Base-by-base conservation (phyloP, 2,888 invertebrate species). In the Morpho achilles region DNA sequence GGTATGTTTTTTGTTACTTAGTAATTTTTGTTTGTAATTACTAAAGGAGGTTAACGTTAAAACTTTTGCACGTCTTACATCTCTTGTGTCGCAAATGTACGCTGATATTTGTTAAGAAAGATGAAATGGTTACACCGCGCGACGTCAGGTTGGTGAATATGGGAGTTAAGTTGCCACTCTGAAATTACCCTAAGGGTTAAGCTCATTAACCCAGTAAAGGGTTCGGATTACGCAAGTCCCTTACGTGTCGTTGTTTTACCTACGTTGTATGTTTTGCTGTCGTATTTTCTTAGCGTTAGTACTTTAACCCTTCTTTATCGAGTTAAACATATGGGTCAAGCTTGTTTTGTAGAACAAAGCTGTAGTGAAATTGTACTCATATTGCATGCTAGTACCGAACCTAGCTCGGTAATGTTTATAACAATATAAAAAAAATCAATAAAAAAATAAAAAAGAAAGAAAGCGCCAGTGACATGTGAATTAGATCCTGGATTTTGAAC, bases 121-220 rank as follows among this genome's bases (percentile, higher is more conserved):
- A 40, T 10, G 16, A 16, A 50, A 50, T n/a, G 10, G 40, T 50
- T 8, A 40, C 40, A 50, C 7, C 9, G n/a, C 32, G 10, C n/a
- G 10, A 22, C 22, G 41, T 50, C 23, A 43, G 16, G 8, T 42
- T 51, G 42, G 42, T 52, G 48, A 42, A 54, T 42, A 54, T 42
- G 23, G 32, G 48, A 48, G 48, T 54, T 54, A 54, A 43, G 54
- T 49, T 42, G 8, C 43, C 32, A 32, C 41, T 53, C 46, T 53
- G 22, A 41, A 45, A 16, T 47, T 43, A 43, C 54, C n/a, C 23
- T 42, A 42, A 46, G 43, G 43, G 43, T 54, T 32, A 54, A 54
- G 54, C 54, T 43, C 48, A 54, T 54, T 54, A 54, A 48, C 54
- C 54, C 48, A 54, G 48, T 43, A 42, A 54, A 10, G 42, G 54